These are phyloP conservation scores for Colinus virginianus DNA, from an alignment of 2,113 vertebrate genomes.

Conservation along the genomic window DNA sequence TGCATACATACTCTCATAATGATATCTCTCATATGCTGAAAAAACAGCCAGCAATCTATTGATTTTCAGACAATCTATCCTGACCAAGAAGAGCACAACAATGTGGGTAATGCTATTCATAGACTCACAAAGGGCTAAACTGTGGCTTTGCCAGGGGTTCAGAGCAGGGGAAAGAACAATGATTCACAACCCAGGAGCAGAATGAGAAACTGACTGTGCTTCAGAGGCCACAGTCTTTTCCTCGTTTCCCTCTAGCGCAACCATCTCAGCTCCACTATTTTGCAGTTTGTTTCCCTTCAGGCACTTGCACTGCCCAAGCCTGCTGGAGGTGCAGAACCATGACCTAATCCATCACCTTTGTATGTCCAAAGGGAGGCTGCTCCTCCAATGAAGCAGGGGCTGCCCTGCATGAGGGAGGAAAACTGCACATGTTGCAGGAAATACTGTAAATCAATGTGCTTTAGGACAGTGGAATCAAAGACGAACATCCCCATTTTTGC, in stretches of 20 bases:
- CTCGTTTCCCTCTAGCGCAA: conserved; percentile 1
- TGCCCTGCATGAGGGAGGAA: neutral
- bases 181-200: neutral
- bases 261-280: conserved; percentile 8
- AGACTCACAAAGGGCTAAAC: neutral
- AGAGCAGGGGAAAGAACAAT: neutral
- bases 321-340: neutral
- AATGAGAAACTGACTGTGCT: neutral
- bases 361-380: accelerated
- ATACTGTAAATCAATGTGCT: neutral
- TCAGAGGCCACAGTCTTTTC: conserved; percentile 17
- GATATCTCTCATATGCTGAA: neutral
- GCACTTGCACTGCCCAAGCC: neutral
- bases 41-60: neutral
- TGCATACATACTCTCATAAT: neutral
- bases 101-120: neutral
- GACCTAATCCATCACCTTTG: conserved; percentile 2
- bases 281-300: neutral
- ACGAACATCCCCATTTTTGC: neutral
- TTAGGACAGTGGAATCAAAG: neutral
- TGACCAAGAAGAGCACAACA: neutral
- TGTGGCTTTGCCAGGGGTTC: neutral
- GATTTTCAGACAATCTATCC: neutral
- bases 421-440: neutral
- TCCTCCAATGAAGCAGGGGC: neutral